Conservation (phyloP, 2,797 vertebrate genomes). For the Ptychadena robeensis region DNA sequence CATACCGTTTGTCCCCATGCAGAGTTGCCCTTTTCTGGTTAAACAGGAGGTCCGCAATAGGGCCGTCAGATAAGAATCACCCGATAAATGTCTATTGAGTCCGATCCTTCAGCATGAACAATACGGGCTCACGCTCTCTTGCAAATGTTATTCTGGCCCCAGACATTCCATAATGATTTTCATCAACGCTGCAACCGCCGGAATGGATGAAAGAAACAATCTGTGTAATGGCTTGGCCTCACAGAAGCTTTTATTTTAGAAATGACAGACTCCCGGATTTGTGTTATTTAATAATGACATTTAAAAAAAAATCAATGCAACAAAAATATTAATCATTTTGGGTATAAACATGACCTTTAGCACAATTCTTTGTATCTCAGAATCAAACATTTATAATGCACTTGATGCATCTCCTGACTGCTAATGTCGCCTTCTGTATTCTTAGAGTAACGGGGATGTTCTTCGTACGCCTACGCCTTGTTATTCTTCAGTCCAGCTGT, state of each 20-base stretch:
- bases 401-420: constrained; percentile 19
- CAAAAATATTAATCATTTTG: constrained; percentile 56
- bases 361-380: constrained; percentile 32
- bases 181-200: background rate
- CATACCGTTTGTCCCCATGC: too few relatives aligned
- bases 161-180: background rate
- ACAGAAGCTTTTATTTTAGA: constrained; percentile 27
- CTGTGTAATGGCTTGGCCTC: background rate
- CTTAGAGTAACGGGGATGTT: constrained; percentile 6
- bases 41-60: too few relatives aligned
- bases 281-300: constrained; percentile 52
- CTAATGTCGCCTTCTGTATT: constrained; percentile 39
- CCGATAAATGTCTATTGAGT: too few relatives aligned
- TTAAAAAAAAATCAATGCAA: constrained; percentile 47
- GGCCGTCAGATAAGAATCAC: too few relatives aligned
- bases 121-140: background rate
- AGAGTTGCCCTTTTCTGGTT: too few relatives aligned
- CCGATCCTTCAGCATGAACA: too few relatives aligned
- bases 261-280: constrained; percentile 20
- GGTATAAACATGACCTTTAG: constrained; percentile 52
- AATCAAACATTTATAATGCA: constrained; percentile 43
- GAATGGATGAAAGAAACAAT: constrained; percentile 11
- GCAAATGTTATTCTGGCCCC: background rate
- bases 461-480: constrained; percentile 16
- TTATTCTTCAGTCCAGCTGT: constrained; percentile 17